These are phyloP conservation scores for Brienomyrus brachyistius DNA, from an alignment of 2,113 vertebrate species.

Conservation along the genomic window DNA sequence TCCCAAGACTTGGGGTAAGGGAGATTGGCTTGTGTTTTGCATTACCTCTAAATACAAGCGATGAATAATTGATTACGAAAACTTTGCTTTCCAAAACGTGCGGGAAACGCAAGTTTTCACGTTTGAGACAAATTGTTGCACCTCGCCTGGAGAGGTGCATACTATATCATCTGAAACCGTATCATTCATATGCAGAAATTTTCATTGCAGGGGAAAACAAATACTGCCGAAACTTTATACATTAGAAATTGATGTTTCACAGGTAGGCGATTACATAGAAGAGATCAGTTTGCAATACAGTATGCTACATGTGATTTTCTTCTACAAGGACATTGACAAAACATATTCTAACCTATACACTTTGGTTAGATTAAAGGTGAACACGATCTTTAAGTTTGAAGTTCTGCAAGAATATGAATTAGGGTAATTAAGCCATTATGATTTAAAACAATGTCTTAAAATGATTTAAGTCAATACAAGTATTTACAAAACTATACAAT, in stretches of 20 bases:
- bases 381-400: not conserved
- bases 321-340: not conserved
- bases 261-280: not conserved
- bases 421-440: not conserved
- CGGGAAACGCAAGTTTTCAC: constrained; percentile 30
- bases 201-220: not conserved
- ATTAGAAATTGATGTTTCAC: not conserved
- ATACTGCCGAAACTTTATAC: not conserved
- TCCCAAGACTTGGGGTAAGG: constrained; percentile 60
- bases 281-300: not conserved
- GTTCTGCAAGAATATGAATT: not conserved
- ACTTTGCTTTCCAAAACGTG: constrained; percentile 46
- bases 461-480: not conserved
- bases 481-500: not conserved
- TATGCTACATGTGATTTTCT: not conserved
- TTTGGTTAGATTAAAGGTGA: not conserved
- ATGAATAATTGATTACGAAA: constrained; percentile 64
- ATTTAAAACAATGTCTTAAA: not conserved
- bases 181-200: not conserved
- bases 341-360: not conserved
- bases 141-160: not conserved
- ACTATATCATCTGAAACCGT: not conserved
- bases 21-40: constrained; percentile 60
- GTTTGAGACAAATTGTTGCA: not conserved
- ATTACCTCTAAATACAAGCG: constrained; percentile 55